Conservation (phyloP, 2,797 vertebrate genomes). For the Australoheros facetus region DNA sequence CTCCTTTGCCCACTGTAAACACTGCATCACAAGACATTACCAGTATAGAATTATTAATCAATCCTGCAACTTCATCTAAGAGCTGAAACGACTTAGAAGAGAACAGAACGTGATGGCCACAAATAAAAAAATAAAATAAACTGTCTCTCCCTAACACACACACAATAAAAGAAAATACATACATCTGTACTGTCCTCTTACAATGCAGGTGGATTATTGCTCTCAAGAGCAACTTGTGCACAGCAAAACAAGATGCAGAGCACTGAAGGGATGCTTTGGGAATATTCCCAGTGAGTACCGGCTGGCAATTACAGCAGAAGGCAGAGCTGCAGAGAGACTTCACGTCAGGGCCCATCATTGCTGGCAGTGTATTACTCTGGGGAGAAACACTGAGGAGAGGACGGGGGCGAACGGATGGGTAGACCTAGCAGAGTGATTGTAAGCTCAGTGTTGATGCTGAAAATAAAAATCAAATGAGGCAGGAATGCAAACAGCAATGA, state of each 20-base stretch:
- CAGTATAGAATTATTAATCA: constrained; percentile 34
- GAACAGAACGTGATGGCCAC: not conserved
- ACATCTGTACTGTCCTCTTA: constrained; percentile 20
- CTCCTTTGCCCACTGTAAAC: constrained; percentile 32
- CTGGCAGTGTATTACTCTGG: constrained; percentile 26
- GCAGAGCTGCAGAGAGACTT: constrained; percentile 42
- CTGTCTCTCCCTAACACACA: not conserved
- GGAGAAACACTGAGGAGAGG: constrained; percentile 4
- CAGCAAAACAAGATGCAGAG: constrained; percentile 42
- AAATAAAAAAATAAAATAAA: not conserved
- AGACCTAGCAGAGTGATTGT: constrained; percentile 15
- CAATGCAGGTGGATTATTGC: constrained; percentile 46
- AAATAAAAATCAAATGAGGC: constrained; percentile 42
- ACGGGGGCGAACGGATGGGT: not conserved
- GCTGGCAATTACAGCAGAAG: constrained; percentile 61
- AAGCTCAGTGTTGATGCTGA: constrained; percentile 14
- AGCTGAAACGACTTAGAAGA: constrained; percentile 7
- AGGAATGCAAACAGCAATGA: constrained; percentile 22
- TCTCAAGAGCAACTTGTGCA: constrained; percentile 40
- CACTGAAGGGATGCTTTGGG: constrained; percentile 36
- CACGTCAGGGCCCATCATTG: constrained; percentile 36
- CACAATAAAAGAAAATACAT: constrained; percentile 30
- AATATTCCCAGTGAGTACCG: constrained; percentile 51
- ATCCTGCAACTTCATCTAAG: constrained; percentile 13
- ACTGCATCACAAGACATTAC: constrained; percentile 8